Conservation (phyloP, 2,113 vertebrate species). For the Prietella phreatophila region DNA sequence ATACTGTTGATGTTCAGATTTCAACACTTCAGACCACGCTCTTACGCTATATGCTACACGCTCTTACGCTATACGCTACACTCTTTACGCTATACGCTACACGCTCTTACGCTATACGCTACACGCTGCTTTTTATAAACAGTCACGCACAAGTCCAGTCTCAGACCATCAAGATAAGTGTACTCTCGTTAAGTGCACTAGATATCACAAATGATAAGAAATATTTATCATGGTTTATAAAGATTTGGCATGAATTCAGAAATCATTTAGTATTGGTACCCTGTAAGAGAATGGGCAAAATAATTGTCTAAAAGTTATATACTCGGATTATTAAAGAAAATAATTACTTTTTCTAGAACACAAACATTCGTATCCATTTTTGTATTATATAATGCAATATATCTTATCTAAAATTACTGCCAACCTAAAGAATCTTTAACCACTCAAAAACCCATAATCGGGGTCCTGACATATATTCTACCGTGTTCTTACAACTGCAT, state of each 20-base stretch:
- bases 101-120: not conserved
- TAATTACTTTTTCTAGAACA: not conserved
- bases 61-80: too few species aligned
- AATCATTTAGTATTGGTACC: not conserved
- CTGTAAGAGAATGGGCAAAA: not conserved
- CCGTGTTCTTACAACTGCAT: too few species aligned
- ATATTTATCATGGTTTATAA: not conserved
- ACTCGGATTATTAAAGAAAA: not conserved
- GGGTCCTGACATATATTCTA: not conserved
- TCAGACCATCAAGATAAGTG: not conserved
- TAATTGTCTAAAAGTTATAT: not conserved
- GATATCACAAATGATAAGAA: not conserved
- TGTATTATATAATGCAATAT: not conserved
- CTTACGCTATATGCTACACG: too few species aligned
- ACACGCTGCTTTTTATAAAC: not conserved
- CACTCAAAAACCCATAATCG: not conserved
- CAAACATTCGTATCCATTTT: not conserved
- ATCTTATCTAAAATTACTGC: not conserved
- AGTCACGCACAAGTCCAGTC: not conserved
- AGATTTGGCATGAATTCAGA: not conserved
- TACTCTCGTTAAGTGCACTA: not conserved
- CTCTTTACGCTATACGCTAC: too few species aligned
- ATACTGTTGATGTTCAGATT: conserved; percentile 3
- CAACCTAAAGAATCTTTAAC: not conserved
- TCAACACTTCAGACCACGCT: not conserved